Evolutionary conservation across 2,113 vertebrate species (phyloP).

Genomic region (Myodes glareolus): DNA sequence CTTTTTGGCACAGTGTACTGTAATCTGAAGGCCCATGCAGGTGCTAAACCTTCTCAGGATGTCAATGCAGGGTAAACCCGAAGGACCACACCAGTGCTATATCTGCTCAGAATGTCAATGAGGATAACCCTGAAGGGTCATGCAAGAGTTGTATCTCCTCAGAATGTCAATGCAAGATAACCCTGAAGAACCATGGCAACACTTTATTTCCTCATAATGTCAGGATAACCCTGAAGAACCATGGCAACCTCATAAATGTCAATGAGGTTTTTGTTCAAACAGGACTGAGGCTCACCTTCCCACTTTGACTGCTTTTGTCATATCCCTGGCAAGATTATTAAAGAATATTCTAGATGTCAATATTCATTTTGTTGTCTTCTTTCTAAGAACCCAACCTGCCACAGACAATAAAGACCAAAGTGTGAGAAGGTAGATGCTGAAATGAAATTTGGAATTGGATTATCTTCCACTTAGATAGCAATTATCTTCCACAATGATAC

Average conservation of each 20-base stretch:
- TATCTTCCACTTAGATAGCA: neutral
- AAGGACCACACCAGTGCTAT: too few relatives aligned
- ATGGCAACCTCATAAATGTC: neutral
- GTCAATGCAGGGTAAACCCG: neutral
- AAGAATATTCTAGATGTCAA: neutral
- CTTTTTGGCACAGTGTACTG: neutral
- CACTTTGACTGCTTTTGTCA: neutral
- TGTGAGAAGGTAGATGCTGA: neutral
- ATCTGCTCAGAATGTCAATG: neutral
- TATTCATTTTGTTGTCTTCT: neutral
- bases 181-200: too few relatives aligned
- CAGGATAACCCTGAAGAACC: too few relatives aligned
- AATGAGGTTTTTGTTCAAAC: neutral
- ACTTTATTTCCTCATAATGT: too few relatives aligned
- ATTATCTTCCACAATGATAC: neutral
- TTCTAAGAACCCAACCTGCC: neutral
- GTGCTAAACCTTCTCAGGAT: neutral
- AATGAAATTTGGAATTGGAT: neutral
- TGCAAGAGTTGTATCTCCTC: too few relatives aligned
- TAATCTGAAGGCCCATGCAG: neutral
- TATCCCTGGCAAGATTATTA: neutral
- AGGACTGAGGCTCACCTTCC: too few relatives aligned
- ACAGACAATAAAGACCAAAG: neutral
- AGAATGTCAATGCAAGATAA: too few relatives aligned
- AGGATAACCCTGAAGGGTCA: too few relatives aligned